Base-by-base conservation (phyloP, 1,140 invertebrate species). In the Propsilocerus akamusi region DNA sequence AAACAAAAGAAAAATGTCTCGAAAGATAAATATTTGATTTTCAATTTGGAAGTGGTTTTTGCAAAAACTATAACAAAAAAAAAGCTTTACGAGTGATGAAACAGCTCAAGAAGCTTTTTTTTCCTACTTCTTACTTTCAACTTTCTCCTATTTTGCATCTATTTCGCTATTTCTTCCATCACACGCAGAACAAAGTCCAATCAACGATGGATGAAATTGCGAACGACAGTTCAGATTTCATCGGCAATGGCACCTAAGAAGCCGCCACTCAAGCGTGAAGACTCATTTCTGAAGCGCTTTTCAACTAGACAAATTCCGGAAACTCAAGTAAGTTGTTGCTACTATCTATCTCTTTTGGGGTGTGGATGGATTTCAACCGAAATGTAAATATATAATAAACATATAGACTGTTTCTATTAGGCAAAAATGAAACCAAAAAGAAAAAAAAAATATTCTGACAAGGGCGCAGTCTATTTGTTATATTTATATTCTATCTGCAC, bases 281-380 rank as follows among this genome's bases (percentile, higher is more conserved):
- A 96, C 61, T 95, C 91, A 0, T 97, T 96, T 62, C 70, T 97
- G 52, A 89, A 92, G 63, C 73, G 89, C 53, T 97, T 97, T 68
- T 93, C 89, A 8, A 94, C 90, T 1, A 70, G 90, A 49, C 89
- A 94, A 63, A 81, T 88, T 62, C 83, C 86, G 30, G 83, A 90
- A 65, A 77, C 82, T 47, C 85, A 90, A 68, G 84, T 87, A 62
- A 84, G 81, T 3, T 54, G 76, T 49, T 73, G 76, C 56, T 70
- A 67, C 0, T 14, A 11, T 10, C 10, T 10, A 10, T n/a, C n/a
- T n/a, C n/a, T n/a, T n/a, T n/a, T n/a, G n/a, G n/a, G n/a, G n/a
- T n/a, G n/a, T n/a, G 7, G 32, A 50, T 50, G n/a, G 6, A n/a
- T 10, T n/a, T 41, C n/a, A 50, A 50, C 26, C 12, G 12, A 5